A percentile compares a stretch with the other conserved stretches of the same genome.
phyloP scores from a whole-genome alignment of 2,888 invertebrate genomes.

The Dynastes hyllus region DNA sequence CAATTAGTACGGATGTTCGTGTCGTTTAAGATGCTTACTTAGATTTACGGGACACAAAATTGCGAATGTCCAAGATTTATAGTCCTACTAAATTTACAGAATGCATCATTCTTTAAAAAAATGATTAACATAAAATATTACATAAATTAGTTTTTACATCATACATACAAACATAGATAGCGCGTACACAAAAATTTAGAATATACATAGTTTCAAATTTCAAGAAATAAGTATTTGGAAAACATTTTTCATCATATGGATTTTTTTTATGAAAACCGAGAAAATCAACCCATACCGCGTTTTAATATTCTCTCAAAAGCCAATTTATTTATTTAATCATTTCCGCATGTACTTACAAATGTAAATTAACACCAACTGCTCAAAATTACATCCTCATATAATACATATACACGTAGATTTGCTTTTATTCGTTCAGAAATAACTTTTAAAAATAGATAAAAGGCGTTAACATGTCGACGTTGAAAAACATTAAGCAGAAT shows the following conservation, averaged over 20 bases:
- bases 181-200: too few relatives aligned
- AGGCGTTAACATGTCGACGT: slow-evolving; percentile 7
- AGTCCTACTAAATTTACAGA: too few relatives aligned
- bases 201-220: neutral
- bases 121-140: too few relatives aligned
- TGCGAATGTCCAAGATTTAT: too few relatives aligned
- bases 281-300: neutral
- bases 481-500: slow-evolving; percentile 27
- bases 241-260: neutral
- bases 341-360: slow-evolving; percentile 15
- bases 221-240: neutral
- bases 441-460: slow-evolving; percentile 36
- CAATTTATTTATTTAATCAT: slow-evolving; percentile 12
- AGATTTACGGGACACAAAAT: too few relatives aligned
- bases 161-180: too few relatives aligned
- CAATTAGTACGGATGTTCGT: too few relatives aligned
- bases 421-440: slow-evolving; percentile 34
- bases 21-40: too few relatives aligned
- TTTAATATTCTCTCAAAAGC: slow-evolving; percentile 3
- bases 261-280: neutral
- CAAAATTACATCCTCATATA: neutral
- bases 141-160: too few relatives aligned
- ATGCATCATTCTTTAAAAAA: too few relatives aligned
- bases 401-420: neutral
- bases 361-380: slow-evolving; percentile 4